Evolutionary conservation across 2,888 invertebrate genomes (phyloP).

Genomic region (Meliscaeva auricollis): DNA sequence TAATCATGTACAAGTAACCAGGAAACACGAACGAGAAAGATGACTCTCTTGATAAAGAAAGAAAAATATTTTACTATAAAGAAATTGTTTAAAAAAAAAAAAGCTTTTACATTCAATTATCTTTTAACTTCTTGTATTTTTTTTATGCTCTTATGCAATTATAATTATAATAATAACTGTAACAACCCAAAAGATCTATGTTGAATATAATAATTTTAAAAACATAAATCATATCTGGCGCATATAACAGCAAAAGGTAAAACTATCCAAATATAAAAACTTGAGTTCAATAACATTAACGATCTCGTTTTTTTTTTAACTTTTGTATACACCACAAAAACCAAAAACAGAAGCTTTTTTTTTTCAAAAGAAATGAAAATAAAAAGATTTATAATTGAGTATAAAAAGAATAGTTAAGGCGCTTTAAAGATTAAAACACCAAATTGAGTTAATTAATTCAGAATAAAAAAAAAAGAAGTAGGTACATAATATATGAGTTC

Average conservation of each 20-base stretch:
- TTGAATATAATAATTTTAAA: neutral
- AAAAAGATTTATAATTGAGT: neutral
- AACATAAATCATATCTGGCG: slow-evolving; percentile 2
- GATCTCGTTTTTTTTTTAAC: slow-evolving; percentile 5
- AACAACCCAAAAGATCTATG: neutral
- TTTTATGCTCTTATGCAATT: neutral
- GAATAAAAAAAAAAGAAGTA: slow-evolving; percentile 10
- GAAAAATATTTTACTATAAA: neutral
- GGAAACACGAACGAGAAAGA: slow-evolving; percentile 16
- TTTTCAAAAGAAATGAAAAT: neutral
- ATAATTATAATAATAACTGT: slow-evolving; percentile 9
- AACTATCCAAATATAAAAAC: neutral
- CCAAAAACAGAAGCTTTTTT: neutral
- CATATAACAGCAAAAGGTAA: neutral
- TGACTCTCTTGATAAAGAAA: slow-evolving; percentile 12
- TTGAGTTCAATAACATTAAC: slow-evolving; percentile 22
- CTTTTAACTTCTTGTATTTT: neutral
- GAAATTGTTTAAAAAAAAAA: slow-evolving; percentile 5
- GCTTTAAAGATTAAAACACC: slow-evolving; percentile 34
- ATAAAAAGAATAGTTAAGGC: slow-evolving; percentile 1
- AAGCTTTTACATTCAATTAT: slow-evolving; percentile 6
- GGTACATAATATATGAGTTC: slow-evolving; percentile 4
- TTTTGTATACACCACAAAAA: neutral
- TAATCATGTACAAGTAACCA: slow-evolving; percentile 5
- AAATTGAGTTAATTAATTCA: slow-evolving; percentile 23